Evolutionary conservation across 2,113 vertebrate genomes (phyloP), one percentile per base, ranked within the genome.

Genomic region (Bucco capensis): DNA sequence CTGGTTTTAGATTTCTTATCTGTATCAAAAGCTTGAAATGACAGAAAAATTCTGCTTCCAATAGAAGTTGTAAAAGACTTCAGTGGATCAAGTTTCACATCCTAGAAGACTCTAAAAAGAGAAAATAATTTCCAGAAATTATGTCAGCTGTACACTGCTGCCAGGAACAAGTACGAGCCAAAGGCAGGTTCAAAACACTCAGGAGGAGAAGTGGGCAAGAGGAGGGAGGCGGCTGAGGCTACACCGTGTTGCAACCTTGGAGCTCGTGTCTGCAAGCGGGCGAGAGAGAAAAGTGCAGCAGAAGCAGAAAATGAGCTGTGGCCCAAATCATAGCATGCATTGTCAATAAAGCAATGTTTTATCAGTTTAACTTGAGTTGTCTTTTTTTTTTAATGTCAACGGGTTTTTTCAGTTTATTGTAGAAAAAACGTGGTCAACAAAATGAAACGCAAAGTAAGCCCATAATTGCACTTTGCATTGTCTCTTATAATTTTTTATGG

Each of bases 201-300:
- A 4, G 30, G 10, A 17, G 12, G 4, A 75, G n/a, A 86, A 65
- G 22, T 0, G 0, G 19, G 28, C 61, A n/a, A 0, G 1, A 17
- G 14, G 28, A 79, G 37, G 28, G 16, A 25, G 18, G 18, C 28
- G 71, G 60, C 6, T 3, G 8, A 40, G 51, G 58, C 53, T 28
- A 15, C 0, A 0, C 23, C 16, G 8, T 22, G 33, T 35, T 46
- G 70, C 23, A 44, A 2, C 40, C 12, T 24, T 24, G 19, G 51
- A 66, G n/a, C 30, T 74, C 14, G 14, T 60, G 31, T 27, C 28
- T 50, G 61, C 47, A 77, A 47, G 40, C 49, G 77, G 35, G 23
- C 19, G 56, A 47, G 54, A 62, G 37, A 19, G 47, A 3, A 83
- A 73, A n/a, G 10, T 4, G 5, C 8, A 73, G 16, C 19, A 51